Evolutionary conservation across 2,797 vertebrate genomes (phyloP).

Genomic region (Cuniculus paca): DNA sequence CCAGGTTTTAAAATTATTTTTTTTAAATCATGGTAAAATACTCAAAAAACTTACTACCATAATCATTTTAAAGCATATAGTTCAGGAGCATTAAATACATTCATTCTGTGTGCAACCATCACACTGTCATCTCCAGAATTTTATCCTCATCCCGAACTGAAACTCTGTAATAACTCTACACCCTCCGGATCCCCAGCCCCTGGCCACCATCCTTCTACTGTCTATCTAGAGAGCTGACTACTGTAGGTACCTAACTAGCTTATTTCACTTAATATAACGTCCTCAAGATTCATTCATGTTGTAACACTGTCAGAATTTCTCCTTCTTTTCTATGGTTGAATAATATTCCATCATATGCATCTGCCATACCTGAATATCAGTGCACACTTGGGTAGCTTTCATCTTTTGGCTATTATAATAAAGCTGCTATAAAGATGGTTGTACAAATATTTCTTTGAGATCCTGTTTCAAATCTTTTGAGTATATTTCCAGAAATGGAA

Average conservation of each 20-base stretch:
- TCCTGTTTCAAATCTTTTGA: neutral
- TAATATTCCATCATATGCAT: neutral
- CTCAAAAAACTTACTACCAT: neutral
- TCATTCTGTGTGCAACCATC: neutral
- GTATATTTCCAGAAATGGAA: neutral
- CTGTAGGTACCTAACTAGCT: neutral
- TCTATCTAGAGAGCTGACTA: neutral
- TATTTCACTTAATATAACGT: neutral
- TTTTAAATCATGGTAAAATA: neutral
- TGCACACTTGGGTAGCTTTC: neutral
- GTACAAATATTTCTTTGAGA: neutral
- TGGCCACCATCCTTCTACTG: neutral
- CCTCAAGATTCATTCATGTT: neutral
- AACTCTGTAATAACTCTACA: neutral
- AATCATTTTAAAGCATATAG: neutral
- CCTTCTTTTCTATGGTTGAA: slow-evolving; percentile 8
- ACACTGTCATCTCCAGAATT: neutral
- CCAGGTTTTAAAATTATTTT: neutral
- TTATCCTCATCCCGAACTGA: neutral
- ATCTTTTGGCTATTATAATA: neutral
- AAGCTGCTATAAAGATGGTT: neutral
- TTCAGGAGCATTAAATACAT: neutral
- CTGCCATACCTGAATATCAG: neutral
- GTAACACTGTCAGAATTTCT: neutral
- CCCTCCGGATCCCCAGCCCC: neutral